phyloP scores from a whole-genome alignment of 2,113 vertebrate species.

The Alligator mississippiensis region DNA sequence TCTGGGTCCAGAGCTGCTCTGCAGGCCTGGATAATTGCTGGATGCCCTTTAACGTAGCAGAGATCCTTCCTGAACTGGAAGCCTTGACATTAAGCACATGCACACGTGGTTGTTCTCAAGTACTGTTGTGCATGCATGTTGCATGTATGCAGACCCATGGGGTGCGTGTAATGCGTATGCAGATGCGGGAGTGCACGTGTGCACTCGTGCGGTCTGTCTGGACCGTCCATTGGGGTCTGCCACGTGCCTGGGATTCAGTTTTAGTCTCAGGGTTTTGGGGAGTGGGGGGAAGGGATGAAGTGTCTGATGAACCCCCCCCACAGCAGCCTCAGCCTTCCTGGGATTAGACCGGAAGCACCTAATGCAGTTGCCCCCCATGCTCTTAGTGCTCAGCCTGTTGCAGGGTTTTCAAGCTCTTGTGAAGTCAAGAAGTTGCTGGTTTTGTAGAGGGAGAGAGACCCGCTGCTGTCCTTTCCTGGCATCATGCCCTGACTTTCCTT shows the following conservation, averaged over 20 bases:
- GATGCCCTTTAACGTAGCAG: background rate
- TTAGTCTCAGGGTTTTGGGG: constrained; percentile 46
- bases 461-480: too few species aligned
- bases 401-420: background rate
- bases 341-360: background rate
- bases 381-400: background rate
- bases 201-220: background rate
- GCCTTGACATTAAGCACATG: background rate
- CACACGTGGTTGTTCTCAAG: background rate
- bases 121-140: background rate
- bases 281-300: background rate
- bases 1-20: background rate
- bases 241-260: constrained; percentile 23
- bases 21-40: background rate
- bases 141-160: constrained; percentile 39
- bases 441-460: background rate
- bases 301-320: background rate
- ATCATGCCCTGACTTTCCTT: background rate
- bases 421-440: background rate
- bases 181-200: background rate
- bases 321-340: background rate
- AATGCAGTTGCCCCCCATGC: background rate
- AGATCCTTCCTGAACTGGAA: background rate
- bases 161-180: background rate
- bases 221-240: background rate